A percentile compares a stretch with the other conserved stretches of the same genome.
These are phyloP conservation scores for Chrysolina oricalcia DNA, from an alignment of 2,888 invertebrate species.

Conservation along the genomic window DNA sequence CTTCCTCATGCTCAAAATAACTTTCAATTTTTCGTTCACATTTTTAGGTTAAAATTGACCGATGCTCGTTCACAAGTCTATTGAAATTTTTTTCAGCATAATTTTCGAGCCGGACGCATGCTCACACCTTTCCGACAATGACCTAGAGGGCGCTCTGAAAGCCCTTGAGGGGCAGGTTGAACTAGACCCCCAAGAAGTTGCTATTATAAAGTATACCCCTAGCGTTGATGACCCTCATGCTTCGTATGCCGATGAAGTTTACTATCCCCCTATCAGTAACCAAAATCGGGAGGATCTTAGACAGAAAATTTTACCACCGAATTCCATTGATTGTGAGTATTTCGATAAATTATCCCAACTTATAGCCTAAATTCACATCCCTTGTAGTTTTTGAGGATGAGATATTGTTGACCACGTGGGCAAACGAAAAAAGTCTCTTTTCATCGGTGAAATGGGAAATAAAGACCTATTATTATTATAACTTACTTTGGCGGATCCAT, in stretches of 20 bases:
- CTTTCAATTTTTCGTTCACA: not conserved
- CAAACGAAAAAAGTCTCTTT: no score
- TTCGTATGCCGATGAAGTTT: slow-evolving; percentile 87
- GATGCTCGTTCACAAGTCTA: not conserved
- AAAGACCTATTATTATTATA: no score
- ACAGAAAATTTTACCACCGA: slow-evolving; percentile 73
- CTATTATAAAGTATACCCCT: slow-evolving; percentile 87
- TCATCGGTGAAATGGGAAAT: no score
- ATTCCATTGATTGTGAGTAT: slow-evolving; percentile 65
- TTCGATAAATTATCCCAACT: not conserved
- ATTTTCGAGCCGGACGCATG: slow-evolving; percentile 72
- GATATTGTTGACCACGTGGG: no score
- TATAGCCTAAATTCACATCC: not conserved
- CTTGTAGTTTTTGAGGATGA: no score
- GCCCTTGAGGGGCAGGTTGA: slow-evolving; percentile 73
- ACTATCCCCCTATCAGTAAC: slow-evolving; percentile 80
- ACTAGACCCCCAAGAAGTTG: slow-evolving; percentile 81
- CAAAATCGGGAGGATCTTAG: slow-evolving; percentile 66
- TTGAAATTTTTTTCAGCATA: slow-evolving; percentile 63
- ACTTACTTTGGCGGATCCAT: no score
- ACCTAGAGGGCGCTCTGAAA: slow-evolving; percentile 73
- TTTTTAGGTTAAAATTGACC: not conserved
- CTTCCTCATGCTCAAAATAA: no score
- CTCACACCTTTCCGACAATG: slow-evolving; percentile 73
- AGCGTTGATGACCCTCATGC: slow-evolving; percentile 77